Evolutionary conservation across 2,888 invertebrate genomes (phyloP).

Genomic region (Tinea trinotella): DNA sequence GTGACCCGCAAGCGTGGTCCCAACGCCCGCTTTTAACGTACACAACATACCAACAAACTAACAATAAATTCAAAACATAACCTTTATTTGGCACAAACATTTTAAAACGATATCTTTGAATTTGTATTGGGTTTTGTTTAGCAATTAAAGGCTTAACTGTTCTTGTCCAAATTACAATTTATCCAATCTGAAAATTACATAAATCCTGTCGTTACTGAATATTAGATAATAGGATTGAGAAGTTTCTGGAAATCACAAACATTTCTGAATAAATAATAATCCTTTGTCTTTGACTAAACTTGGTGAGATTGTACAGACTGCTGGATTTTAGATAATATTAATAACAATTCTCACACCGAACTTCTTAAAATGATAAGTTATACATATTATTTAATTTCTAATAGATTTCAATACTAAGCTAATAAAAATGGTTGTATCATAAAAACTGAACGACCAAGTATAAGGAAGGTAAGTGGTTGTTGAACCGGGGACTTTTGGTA

Average conservation of each 20-base stretch:
- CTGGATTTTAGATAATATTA: not conserved
- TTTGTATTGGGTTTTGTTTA: no score
- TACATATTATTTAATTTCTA: no score
- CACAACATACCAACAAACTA: conserved; percentile 1
- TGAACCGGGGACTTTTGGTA: no score
- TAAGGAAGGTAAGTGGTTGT: no score
- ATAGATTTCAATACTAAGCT: no score
- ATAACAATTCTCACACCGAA: not conserved
- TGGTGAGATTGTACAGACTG: not conserved
- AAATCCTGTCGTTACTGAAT: not conserved
- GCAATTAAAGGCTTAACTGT: no score
- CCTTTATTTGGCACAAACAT: not conserved
- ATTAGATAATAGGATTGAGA: not conserved
- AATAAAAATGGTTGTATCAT: no score
- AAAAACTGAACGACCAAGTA: no score
- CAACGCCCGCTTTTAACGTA: conserved; percentile 12
- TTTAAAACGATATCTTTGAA: no score
- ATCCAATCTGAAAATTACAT: no score
- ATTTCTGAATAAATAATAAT: not conserved
- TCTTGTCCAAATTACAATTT: no score
- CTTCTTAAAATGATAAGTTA: not conserved
- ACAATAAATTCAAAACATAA: not conserved
- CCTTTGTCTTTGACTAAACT: not conserved
- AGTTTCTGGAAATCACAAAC: not conserved
- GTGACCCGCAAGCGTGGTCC: conserved; percentile 40